These are phyloP conservation scores for Acropora yongei DNA, from an alignment of 64 coral and sea anemone genomes.

Conservation along the genomic window DNA sequence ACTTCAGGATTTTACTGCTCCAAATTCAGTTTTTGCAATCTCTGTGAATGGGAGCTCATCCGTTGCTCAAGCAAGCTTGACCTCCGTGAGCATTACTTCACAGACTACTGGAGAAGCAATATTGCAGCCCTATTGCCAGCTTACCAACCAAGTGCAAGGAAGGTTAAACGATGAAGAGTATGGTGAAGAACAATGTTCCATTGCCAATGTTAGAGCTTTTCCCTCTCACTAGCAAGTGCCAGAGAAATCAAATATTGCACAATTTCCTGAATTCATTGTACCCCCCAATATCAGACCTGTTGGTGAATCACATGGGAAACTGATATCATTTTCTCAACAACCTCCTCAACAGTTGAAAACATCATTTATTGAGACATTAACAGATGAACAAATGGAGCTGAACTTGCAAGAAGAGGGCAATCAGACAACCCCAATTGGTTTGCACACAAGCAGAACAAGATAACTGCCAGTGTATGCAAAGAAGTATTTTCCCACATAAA, in stretches of 20 bases:
- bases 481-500: not conserved
- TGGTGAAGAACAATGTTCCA: not conserved
- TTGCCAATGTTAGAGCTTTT: not conserved
- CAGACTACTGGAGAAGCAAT: not conserved
- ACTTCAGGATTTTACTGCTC: not conserved
- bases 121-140: not conserved
- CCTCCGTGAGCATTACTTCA: not conserved
- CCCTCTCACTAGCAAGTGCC: not conserved
- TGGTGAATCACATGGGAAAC: not conserved
- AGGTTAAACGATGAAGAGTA: not conserved
- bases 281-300: not conserved
- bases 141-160: not conserved
- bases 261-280: not conserved
- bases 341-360: not conserved
- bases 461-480: constrained; percentile 1
- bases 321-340: not conserved
- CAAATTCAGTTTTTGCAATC: not conserved
- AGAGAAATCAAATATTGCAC: not conserved
- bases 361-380: not conserved
- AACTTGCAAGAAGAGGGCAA: not conserved
- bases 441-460: not conserved
- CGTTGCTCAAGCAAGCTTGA: not conserved
- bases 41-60: not conserved
- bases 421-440: not conserved
- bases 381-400: not conserved